Evolutionary conservation across 2,113 vertebrate species (phyloP), one percentile per base, ranked within the genome.

Genomic region (Leptodactylus fuscus): DNA sequence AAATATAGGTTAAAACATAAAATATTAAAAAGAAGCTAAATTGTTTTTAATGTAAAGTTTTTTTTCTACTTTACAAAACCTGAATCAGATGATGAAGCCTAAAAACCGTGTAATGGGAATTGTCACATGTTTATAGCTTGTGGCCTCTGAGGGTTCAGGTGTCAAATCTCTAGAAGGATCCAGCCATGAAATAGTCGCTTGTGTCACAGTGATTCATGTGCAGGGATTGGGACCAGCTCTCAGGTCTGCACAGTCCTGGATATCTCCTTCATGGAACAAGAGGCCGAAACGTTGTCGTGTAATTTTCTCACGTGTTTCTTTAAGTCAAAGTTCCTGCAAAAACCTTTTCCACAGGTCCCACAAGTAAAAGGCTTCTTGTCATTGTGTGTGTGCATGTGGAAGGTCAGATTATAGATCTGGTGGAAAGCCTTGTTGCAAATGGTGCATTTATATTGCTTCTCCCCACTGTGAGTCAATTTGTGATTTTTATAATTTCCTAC

Each of bases 341-440:
- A 97, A 83, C 96, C 96, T 90, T 97, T 97, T 84, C 96, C 96
- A 89, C 96, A 97, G 88, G 96, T 95, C 89, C 92, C 92, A 75
- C 96, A 97, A 15, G 95, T 97, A 90, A 96, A 96, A 71, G 96
- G 96, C 91, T 97, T 97, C 94, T 96, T 97, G 92, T 97, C 96
- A 71, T 96, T 97, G 93, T 97, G 96, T 49, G 96, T 97, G 93
- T 97, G 96, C 96, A 97, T 97, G 91, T 97, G 96, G 90, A 97
- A 97, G 79, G 96, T 97, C 87, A 97, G 91, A 88, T 97, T 97
- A 91, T 97, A 97, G 89, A 97, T 92, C 92, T 97, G 96, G 88
- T 97, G 96, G 90, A 97, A 97, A 87, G 96, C 96, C 91, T 97
- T 97, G 93, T 95, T 97, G 91, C 96, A 97, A 85, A 97, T 95